phyloP scores from a whole-genome alignment of 2,797 vertebrate species.

The Tragelaphus eurycerus region DNA sequence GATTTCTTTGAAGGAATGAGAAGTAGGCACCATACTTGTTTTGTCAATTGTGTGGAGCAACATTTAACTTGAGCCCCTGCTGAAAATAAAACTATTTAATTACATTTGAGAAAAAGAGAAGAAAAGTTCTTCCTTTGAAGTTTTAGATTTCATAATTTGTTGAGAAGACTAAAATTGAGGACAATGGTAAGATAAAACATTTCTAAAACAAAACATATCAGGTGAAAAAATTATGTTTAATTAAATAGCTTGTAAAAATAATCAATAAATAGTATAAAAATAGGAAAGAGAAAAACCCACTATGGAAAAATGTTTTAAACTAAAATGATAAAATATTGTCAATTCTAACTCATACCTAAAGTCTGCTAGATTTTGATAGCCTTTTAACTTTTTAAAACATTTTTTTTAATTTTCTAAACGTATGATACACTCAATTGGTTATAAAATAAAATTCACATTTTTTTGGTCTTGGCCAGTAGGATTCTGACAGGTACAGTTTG shows the following conservation, averaged over 20 bases:
- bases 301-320: neutral
- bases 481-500: neutral
- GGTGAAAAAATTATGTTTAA: neutral
- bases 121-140: constrained; percentile 54
- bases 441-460: neutral
- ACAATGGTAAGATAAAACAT: neutral
- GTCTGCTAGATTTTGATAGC: neutral
- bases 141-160: constrained; percentile 46
- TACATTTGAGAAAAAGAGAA: constrained; percentile 47
- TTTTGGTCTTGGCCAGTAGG: neutral
- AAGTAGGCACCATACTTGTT: constrained; percentile 64
- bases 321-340: neutral
- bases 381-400: neutral
- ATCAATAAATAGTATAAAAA: neutral
- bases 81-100: constrained; percentile 72
- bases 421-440: neutral
- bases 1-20: constrained; percentile 61
- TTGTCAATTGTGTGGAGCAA: constrained; percentile 65
- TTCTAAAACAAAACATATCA: neutral
- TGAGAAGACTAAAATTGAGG: constrained; percentile 23
- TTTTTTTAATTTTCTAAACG: neutral
- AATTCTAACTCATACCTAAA: neutral
- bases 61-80: constrained; percentile 69
- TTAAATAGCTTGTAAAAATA: neutral
- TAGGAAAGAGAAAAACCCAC: neutral